These are phyloP conservation scores for Antrozous pallidus DNA, from an alignment of 2,797 vertebrate genomes.

Conservation along the genomic window DNA sequence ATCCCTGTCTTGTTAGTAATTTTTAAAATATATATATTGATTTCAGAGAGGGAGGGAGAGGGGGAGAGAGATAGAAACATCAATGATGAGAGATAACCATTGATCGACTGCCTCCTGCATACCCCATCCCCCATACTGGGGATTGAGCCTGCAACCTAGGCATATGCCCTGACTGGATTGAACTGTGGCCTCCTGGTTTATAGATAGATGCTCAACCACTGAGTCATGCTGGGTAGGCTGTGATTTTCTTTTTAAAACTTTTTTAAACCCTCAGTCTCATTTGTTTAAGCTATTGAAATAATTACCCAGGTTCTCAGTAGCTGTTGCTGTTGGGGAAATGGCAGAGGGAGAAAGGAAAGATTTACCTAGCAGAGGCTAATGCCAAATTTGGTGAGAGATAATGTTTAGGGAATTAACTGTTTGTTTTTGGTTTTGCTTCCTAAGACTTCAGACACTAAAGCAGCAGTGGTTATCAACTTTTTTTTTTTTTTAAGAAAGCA, in stretches of 20 bases:
- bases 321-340: background rate
- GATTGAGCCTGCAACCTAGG: too few species aligned
- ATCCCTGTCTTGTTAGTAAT: background rate
- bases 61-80: too few species aligned
- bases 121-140: too few species aligned
- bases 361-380: background rate
- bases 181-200: too few species aligned
- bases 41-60: too few species aligned
- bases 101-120: too few species aligned
- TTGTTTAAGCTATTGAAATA: slow-evolving; percentile 26
- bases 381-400: background rate
- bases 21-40: background rate
- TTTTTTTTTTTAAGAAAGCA: background rate
- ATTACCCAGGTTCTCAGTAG: background rate
- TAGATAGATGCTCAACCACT: too few species aligned
- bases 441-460: background rate
- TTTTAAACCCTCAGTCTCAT: background rate
- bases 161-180: too few species aligned
- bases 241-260: background rate
- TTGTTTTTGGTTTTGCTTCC: background rate
- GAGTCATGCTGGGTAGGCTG: too few species aligned
- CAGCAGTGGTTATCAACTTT: background rate
- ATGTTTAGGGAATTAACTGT: background rate
- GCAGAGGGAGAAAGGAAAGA: slow-evolving; percentile 25
- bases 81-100: too few species aligned